These are phyloP conservation scores for Masticophis lateralis DNA, from an alignment of 2,797 vertebrate species.

Conservation along the genomic window DNA sequence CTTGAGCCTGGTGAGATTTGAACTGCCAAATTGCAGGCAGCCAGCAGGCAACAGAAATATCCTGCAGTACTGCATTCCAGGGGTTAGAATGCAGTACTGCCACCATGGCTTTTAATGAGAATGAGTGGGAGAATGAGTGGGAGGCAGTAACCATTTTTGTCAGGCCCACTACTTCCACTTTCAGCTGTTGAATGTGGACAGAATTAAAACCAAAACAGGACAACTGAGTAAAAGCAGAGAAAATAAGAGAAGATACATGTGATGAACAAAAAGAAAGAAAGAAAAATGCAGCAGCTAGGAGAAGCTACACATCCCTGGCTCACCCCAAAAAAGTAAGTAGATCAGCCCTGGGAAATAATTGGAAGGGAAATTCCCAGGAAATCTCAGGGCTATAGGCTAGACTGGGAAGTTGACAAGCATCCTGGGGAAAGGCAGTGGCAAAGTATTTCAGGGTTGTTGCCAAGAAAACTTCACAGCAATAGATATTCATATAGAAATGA, in stretches of 20 bases:
- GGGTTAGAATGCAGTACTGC: too few species aligned
- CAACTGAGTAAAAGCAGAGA: not conserved
- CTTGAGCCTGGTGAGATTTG: too few species aligned
- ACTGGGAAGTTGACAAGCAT: not conserved
- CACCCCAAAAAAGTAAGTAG: not conserved
- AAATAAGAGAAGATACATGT: not conserved
- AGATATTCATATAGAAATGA: not conserved
- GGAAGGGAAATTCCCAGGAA: not conserved
- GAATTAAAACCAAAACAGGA: not conserved
- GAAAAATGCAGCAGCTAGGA: not conserved
- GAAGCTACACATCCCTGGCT: not conserved
- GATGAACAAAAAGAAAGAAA: not conserved
- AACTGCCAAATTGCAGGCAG: too few species aligned
- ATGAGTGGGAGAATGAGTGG: not conserved
- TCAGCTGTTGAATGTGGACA: not conserved
- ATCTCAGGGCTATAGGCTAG: not conserved
- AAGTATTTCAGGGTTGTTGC: not conserved
- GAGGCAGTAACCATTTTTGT: not conserved
- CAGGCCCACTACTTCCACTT: not conserved
- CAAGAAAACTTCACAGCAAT: not conserved
- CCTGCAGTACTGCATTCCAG: too few species aligned
- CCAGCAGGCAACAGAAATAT: too few species aligned
- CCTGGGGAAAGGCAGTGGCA: not conserved
- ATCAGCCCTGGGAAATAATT: not conserved
- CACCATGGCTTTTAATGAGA: too few species aligned